Base-by-base conservation (phyloP, 2,888 invertebrate genomes). In the Mimachlamys varia region DNA sequence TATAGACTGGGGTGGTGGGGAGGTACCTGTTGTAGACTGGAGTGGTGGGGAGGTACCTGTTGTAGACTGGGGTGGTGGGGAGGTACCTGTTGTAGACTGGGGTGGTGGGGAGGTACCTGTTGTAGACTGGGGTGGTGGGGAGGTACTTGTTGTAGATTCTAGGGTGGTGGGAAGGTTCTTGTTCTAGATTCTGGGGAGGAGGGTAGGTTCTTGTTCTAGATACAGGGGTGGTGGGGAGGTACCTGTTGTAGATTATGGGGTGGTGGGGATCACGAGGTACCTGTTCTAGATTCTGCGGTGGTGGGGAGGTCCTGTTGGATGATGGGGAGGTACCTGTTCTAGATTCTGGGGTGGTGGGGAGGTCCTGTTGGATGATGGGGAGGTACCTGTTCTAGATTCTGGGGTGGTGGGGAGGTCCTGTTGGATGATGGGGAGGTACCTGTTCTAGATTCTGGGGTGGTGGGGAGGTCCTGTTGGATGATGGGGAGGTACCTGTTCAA, bases 381-480 rank as follows among this genome's bases (percentile, higher is more conserved):
- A 33, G 76, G 76, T 27, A 15, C 76, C 76, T 76, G 76, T 76
- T 33, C 33, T 76, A 76, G 76, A 76, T 33, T 76, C 33, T 58
- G 58, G 12, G 76, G 76, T 33, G 33, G 76, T 10, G 76, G 76
- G 76, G 2, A 76, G 76, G 2, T 33, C 76, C 27, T 76, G 76
- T 76, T 27, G 76, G 76, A 33, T 76, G 33, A 33, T 10, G 76
- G 76, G 76, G 2, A 76, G 76, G 5, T 33, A 33, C 33, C 76
- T 76, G 76, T 76, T 76, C 33, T 76, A 76, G 76, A 76, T 33
- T 76, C 33, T 76, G 58, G 19, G 22, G 58, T 58, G 76, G 76
- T 76, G 33, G 76, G 15, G 62, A 27, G 62, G 10, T 13, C 50
- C 62, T 76, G 62, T 76, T 76, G 62, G 62, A 3, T 76, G 27